Evolutionary conservation across 1,140 invertebrate species (phyloP).

Genomic region (Reticulitermes speratus): DNA sequence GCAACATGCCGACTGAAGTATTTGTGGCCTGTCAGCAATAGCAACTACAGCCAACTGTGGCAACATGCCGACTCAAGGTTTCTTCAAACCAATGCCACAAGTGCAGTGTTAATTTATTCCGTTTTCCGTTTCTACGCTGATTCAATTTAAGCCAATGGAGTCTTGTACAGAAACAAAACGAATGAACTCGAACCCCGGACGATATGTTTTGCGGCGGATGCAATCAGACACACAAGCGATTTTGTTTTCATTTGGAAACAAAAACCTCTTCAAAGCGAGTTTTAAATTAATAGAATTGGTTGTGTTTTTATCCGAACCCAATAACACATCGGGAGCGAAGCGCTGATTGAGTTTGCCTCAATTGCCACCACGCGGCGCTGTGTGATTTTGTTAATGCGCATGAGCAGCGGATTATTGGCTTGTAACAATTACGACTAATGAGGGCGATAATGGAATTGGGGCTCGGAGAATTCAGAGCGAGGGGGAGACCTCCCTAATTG

Average conservation of each 20-base stretch:
- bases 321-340: not conserved
- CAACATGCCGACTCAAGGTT: too few relatives aligned
- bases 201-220: not conserved
- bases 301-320: not conserved
- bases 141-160: too few relatives aligned
- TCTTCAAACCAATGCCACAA: too few relatives aligned
- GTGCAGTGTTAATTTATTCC: too few relatives aligned
- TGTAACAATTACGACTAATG: constrained; percentile 27
- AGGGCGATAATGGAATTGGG: constrained; percentile 27
- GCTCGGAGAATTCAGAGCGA: constrained; percentile 15
- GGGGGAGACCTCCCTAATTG: constrained; percentile 20
- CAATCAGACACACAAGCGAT: not conserved
- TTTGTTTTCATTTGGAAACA: too few relatives aligned
- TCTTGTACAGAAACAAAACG: too few relatives aligned
- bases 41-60: too few relatives aligned
- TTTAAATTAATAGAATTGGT: constrained; percentile 16
- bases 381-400: constrained; percentile 19
- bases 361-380: constrained; percentile 14
- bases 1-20: too few relatives aligned
- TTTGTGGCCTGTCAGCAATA: too few relatives aligned
- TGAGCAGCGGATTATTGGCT: constrained; percentile 26
- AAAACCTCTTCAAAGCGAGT: not conserved
- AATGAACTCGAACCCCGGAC: too few relatives aligned
- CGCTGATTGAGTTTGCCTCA: constrained; percentile 12
- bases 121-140: too few relatives aligned